Evolutionary conservation across 2,888 invertebrate species (phyloP), one percentile per base, ranked within the genome.

Genomic region (Ceraclea dissimilis): DNA sequence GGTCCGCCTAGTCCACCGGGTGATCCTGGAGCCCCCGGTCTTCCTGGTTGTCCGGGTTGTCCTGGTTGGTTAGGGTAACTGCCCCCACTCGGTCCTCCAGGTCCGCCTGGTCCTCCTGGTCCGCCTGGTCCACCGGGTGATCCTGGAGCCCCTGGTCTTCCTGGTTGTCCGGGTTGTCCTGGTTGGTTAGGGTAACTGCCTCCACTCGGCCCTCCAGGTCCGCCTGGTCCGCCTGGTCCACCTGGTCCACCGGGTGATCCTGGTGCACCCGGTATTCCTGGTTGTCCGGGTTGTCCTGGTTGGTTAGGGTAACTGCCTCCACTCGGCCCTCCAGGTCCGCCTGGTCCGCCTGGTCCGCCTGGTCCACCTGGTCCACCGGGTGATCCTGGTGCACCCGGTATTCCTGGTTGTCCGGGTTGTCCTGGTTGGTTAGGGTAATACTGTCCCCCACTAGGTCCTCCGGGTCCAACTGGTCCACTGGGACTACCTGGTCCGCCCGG

Each of bases 401-500:
- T 64, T 20, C 66, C 66, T 31, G 68, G 68, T 10, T 64, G 64
- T 0, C 62, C 65, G 6, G 65, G 67, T 11, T 62, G 64, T n/a
- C 69, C 69, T 46, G 66, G 56, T 39, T 48, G 59, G 63, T 21
- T 55, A 13, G 57, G 50, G 2, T 56, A 48, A 6, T 53, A 60
- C 16, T 56, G 60, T 2, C 58, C 55, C 5, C 62, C 82, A 54
- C 76, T 71, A 43, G 70, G 72, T 1, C 82, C 81, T 0, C 61
- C 69, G 10, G 80, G 78, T 50, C 57, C 56, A 2, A 54, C 55
- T 33, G 59, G 57, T 21, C 55, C 61, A 21, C 63, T 63, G 8
- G 65, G 63, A 16, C 82, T 82, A 54, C 76, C 71, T 46, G 70
- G 72, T 1, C 59, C 63, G 2, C 70, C 71, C 19, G n/a, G n/a